A percentile compares a stretch with the other conserved stretches of the same genome.
Conservation (phyloP, 2,797 vertebrate species). For the Characodon lateralis region DNA sequence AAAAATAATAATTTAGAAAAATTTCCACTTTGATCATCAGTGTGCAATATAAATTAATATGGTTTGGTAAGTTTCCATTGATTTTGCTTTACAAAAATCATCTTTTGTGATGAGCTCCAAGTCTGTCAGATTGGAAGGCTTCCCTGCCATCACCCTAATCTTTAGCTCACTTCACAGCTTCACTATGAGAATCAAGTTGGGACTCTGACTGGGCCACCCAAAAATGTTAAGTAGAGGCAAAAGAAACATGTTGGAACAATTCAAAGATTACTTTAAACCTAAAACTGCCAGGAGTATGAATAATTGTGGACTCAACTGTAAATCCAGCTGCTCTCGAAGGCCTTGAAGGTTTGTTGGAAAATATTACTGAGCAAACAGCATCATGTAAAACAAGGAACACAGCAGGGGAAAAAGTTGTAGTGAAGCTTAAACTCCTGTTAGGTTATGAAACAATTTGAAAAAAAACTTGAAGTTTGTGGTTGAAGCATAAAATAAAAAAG, state of each 20-base stretch:
- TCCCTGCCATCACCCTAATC: not conserved
- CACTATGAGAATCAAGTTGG: not conserved
- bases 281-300: not conserved
- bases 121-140: not conserved
- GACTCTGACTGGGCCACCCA: not conserved
- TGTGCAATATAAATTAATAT: no score
- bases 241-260: not conserved
- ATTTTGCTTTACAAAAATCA: no score
- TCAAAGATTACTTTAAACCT: not conserved
- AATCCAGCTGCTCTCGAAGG: not conserved
- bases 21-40: no score
- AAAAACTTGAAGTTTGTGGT: not conserved
- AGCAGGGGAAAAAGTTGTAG: not conserved
- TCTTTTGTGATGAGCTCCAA: no score
- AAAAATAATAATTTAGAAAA: not conserved
- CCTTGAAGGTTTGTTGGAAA: not conserved
- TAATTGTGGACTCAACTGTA: not conserved
- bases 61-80: no score
- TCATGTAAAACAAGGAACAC: no score
- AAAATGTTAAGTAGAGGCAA: not conserved
- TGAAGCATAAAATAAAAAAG: not conserved
- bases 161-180: not conserved
- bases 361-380: not conserved
- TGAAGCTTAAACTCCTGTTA: not conserved
- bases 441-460: not conserved